A percentile compares a stretch with the other conserved stretches of the same genome.
phyloP scores from a whole-genome alignment of 1,140 invertebrate species.

The Phortica variegata region DNA sequence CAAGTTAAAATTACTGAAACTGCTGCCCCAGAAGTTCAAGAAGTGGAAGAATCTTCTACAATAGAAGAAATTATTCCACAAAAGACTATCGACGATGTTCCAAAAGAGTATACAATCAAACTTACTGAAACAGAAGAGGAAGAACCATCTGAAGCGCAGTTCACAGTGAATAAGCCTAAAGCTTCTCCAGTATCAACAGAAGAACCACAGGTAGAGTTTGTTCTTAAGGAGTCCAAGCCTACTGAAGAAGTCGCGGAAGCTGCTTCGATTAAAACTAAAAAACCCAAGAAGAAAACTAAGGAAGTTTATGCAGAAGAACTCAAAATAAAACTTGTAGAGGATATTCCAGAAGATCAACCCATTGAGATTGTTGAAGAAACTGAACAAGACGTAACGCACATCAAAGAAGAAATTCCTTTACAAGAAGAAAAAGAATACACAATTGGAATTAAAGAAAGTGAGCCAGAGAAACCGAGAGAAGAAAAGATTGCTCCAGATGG shows the following conservation, averaged over 20 bases:
- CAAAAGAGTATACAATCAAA: slow-evolving; percentile 23
- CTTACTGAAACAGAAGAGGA: slow-evolving; percentile 11
- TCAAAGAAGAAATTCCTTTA: slow-evolving; percentile 12
- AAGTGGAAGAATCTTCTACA: slow-evolving; percentile 9
- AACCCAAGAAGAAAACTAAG: slow-evolving; percentile 44
- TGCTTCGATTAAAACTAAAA: slow-evolving; percentile 46
- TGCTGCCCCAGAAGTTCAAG: slow-evolving; percentile 17
- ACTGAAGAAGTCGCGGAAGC: slow-evolving; percentile 38
- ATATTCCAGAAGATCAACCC: slow-evolving; percentile 29
- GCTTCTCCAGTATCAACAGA: slow-evolving; percentile 25
- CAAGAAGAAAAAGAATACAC: slow-evolving; percentile 32
- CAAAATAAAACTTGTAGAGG: slow-evolving; percentile 34
- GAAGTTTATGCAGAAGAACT: slow-evolving; percentile 35
- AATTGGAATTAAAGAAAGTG: slow-evolving; percentile 31
- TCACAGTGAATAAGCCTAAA: slow-evolving; percentile 37
- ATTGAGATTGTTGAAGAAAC: slow-evolving; percentile 30
- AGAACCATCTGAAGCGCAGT: slow-evolving; percentile 23
- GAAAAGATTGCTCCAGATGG: not conserved
- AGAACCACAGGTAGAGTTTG: slow-evolving; percentile 43
- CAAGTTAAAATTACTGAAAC: slow-evolving; percentile 40
- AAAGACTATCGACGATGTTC: slow-evolving; percentile 20
- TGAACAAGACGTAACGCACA: slow-evolving; percentile 14
- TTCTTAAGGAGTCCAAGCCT: slow-evolving; percentile 35
- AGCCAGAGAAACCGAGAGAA: slow-evolving; percentile 6
- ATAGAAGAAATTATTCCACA: slow-evolving; percentile 7